Conservation (phyloP, 2,797 vertebrate genomes). For the Phoebastria nigripes region DNA sequence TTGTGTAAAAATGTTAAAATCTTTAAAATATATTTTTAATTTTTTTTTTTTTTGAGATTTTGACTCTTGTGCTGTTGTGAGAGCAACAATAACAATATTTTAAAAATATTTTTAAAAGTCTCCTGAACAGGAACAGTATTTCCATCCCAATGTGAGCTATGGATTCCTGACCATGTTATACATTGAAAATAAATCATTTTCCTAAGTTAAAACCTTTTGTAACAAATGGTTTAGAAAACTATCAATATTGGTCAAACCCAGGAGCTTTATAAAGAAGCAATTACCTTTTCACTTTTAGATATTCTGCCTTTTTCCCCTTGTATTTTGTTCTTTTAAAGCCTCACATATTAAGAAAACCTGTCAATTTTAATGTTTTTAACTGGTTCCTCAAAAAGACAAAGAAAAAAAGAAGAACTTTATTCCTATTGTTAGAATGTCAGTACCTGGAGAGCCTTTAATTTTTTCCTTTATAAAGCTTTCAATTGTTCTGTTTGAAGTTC, state of each 20-base stretch:
- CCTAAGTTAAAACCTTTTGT: not conserved
- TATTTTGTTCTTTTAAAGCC: conserved; percentile 28
- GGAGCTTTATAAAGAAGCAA: not conserved
- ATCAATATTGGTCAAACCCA: not conserved
- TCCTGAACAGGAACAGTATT: not conserved
- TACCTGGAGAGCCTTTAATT: conserved; percentile 46
- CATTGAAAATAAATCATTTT: not conserved
- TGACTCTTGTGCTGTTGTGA: not conserved
- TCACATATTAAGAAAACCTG: not conserved
- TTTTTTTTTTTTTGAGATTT: not conserved
- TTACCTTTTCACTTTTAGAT: conserved; percentile 17
- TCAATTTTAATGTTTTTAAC: conserved; percentile 22
- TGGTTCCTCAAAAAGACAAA: not conserved
- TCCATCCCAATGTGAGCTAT: not conserved
- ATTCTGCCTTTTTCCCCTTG: not conserved
- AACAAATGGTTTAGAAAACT: not conserved
- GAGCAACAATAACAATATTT: not conserved
- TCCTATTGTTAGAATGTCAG: conserved; percentile 13
- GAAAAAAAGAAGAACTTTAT: not conserved
- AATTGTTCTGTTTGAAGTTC: conserved; percentile 36
- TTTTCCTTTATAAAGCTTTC: conserved; percentile 24
- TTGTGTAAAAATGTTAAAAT: not conserved
- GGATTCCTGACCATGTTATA: not conserved
- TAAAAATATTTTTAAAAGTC: not conserved
- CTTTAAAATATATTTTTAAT: not conserved